Evolutionary conservation across 2,797 vertebrate genomes (phyloP).

Genomic region (Enteromius trimaculatus): DNA sequence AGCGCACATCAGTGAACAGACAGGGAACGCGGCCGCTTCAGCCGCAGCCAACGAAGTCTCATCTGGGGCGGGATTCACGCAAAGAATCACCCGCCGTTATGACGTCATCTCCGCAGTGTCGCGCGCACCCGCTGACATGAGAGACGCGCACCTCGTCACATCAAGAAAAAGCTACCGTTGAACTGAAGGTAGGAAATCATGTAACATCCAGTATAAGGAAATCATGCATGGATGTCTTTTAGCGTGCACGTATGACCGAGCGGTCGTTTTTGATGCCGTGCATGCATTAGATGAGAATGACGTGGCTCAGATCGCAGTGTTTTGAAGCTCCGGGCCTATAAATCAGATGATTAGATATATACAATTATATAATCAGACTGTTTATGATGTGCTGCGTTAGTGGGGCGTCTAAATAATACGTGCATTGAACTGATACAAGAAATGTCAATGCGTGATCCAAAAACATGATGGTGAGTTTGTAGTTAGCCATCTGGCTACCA

Average conservation of each 20-base stretch:
- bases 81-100: background rate
- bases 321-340: slow-evolving; percentile 26
- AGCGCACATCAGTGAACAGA: slow-evolving; percentile 41
- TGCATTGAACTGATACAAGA: background rate
- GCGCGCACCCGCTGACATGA: slow-evolving; percentile 35
- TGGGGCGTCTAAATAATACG: background rate
- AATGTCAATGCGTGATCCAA: background rate
- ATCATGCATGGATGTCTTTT: background rate
- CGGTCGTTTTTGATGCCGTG: background rate
- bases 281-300: background rate
- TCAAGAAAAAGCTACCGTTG: background rate
- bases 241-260: background rate
- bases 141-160: slow-evolving; percentile 25
- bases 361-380: background rate
- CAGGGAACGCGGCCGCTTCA: background rate
- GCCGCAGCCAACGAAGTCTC: slow-evolving; percentile 65
- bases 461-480: background rate
- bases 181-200: slow-evolving; percentile 36
- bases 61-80: slow-evolving; percentile 8
- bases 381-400: background rate
- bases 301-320: background rate
- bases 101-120: slow-evolving; percentile 65
- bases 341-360: background rate
- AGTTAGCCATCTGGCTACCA: background rate
- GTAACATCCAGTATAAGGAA: background rate